These are phyloP conservation scores for Autographa gamma DNA, from an alignment of 2,888 invertebrate genomes.

Conservation along the genomic window DNA sequence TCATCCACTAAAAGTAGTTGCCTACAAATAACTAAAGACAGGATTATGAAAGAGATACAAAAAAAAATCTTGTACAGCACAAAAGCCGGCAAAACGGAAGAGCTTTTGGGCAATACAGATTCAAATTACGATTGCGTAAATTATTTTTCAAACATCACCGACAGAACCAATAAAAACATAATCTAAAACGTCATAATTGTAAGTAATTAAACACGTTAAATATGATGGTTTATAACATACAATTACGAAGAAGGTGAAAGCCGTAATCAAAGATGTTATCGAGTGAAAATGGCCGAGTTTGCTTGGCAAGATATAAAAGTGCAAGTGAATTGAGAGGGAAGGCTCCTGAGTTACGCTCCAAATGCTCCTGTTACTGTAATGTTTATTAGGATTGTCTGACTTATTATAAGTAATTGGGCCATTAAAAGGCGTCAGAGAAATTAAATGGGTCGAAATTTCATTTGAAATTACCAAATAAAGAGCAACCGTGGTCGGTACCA, in stretches of 20 bases:
- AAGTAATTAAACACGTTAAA: slow-evolving; percentile 5
- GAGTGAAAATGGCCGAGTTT: slow-evolving; percentile 23
- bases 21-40: too few species aligned
- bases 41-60: too few species aligned
- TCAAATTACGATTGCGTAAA: neutral
- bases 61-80: neutral
- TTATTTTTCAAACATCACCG: neutral
- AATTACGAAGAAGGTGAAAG: slow-evolving; percentile 12
- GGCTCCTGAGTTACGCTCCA: slow-evolving; percentile 42
- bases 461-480: too few species aligned
- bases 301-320: slow-evolving; percentile 34
- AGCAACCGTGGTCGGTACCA: too few species aligned
- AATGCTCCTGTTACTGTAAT: slow-evolving; percentile 14
- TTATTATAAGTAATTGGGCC: too few species aligned
- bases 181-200: slow-evolving; percentile 21
- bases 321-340: slow-evolving; percentile 36
- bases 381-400: neutral
- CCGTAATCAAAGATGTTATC: slow-evolving; percentile 33
- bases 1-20: too few species aligned
- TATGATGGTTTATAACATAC: slow-evolving; percentile 17
- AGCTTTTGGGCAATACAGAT: neutral
- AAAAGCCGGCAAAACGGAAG: neutral
- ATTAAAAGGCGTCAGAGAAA: too few species aligned
- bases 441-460: too few species aligned
- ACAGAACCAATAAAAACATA: neutral